Base-by-base conservation (phyloP, 2,797 vertebrate species). In the Graptemys geographica region DNA sequence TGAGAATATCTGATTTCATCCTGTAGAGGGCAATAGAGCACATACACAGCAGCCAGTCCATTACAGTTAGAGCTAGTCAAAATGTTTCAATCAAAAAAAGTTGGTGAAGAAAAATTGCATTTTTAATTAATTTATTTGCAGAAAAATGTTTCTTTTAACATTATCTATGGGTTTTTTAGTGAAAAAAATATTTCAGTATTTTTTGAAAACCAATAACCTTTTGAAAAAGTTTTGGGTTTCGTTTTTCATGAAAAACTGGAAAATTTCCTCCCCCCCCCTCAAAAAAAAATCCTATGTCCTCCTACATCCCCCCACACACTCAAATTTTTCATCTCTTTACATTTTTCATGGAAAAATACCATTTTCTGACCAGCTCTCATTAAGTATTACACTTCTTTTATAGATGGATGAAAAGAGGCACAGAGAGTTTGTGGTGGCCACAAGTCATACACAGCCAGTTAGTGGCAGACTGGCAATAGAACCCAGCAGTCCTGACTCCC, bases 381-480 rank as follows among this genome's bases (percentile, higher is more conserved):
- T 74, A 74, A 5, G 23, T 74, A 41, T 72, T 41, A 12, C 55
- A 31, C 51, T 19, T 74, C 47, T 59, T 87, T 47, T 28, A 59
- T 53, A 87, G 52, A 52, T 51, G 83, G 55, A 6, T 69, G 80
- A 69, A 88, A 83, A 76, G 49, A 95, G 25, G 16, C 79, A 57
- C 81, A 59, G 69, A 37, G 76, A 31, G 80, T 76, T 56, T 74
- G 53, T 55, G 19, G 0, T 41, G 19, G 33, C 88, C 41, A 74
- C 28, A 91, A 92, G 25, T 76, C 33, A 52, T n/a, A 10, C 62
- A 88, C 72, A 88, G 79, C 89, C 65, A 47, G 41, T 72, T 83
- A 59, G 23, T 21, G 3, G 13, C 79, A 79, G 52, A 25, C 41
- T 81, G 72, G 47, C 25, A 86, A 37, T 56, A 31, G 74, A 85